Evolutionary conservation across 2,113 vertebrate genomes (phyloP), one percentile per base, ranked within the genome.

Genomic region (Hippocampus mohnikei): DNA sequence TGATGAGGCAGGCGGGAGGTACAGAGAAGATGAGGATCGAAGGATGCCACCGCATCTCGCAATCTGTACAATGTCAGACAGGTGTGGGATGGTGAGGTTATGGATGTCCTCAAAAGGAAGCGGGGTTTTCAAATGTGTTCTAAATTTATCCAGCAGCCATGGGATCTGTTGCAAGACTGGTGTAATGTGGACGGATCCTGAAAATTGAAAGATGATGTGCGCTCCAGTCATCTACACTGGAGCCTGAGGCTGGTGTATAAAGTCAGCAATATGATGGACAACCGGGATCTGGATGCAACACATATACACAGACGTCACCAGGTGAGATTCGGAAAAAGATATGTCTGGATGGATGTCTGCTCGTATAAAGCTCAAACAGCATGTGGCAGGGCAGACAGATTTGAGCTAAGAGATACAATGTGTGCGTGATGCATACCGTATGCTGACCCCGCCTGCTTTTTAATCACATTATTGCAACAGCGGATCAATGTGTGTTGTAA

Each of bases 201-300:
- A 60, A 60, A 60, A 60, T 6, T 2, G 0, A 74, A 72, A 0
- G 66, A 69, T 56, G 23, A 66, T 23, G n/a, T 50, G 40, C 69
- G 16, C 3, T 21, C 67, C 53, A 62, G 62, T 68, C 2, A 50
- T 29, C 25, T 25, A 29, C 23, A 50, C 3, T 16, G 44, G 2
- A 37, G 15, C 16, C 41, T 25, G 48, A 79, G 20, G 59, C 25
- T 20, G 16, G 67, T 25, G 48, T 40, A 62, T 3, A 42, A 55
- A 25, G 66, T 80, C 52, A 70, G 58, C 69, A 37, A 58, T 48
- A 0, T 42, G 69, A 76, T 73, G 18, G 42, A 3, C 29, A 25
- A 5, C 5, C 59, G 64, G 66, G 64, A 50, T 74, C 68, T 71
- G 60, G 73, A 76, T 74, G 52, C 81, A 69, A 78, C 69, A 65